Evolutionary conservation across 2,888 invertebrate species (phyloP).

Genomic region (Nymphalis urticae): DNA sequence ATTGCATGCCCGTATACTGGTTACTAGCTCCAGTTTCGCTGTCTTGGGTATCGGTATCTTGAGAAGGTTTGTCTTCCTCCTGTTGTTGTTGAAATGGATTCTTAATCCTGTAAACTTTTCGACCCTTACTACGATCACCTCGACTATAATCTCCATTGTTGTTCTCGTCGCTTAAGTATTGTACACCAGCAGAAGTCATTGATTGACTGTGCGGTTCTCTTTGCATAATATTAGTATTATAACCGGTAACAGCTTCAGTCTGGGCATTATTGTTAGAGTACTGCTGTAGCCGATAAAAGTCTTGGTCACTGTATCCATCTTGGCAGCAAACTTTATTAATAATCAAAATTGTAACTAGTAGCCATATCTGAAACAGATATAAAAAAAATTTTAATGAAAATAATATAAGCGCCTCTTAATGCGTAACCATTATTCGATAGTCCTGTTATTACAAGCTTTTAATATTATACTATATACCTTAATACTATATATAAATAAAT

Average conservation of each 20-base stretch:
- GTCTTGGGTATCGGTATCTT: constrained; percentile 59
- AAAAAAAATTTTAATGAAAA: constrained; percentile 18
- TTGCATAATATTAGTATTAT: constrained; percentile 60
- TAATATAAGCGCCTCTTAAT: no score
- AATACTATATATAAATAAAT: no score
- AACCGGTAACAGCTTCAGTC: constrained; percentile 59
- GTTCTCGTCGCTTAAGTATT: constrained; percentile 64
- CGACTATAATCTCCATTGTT: constrained; percentile 60
- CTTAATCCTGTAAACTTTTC: constrained; percentile 71
- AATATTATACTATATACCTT: no score
- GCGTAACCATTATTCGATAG: no score
- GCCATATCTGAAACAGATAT: constrained; percentile 72
- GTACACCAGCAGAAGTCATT: constrained; percentile 58
- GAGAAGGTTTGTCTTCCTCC: constrained; percentile 53
- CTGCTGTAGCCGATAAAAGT: constrained; percentile 64
- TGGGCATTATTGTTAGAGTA: constrained; percentile 61
- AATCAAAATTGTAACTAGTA: constrained; percentile 68
- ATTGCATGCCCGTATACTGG: constrained; percentile 75
- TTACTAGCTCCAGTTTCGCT: constrained; percentile 72
- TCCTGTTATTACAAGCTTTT: no score
- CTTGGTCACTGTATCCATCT: constrained; percentile 68
- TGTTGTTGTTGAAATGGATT: constrained; percentile 69
- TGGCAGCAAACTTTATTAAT: constrained; percentile 61
- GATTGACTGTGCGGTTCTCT: constrained; percentile 63
- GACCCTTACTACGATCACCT: constrained; percentile 55